These are phyloP conservation scores for Hydractinia echinata DNA, from an alignment of 30 jellyfish, hydroid and myxozoan genomes.

Conservation along the genomic window DNA sequence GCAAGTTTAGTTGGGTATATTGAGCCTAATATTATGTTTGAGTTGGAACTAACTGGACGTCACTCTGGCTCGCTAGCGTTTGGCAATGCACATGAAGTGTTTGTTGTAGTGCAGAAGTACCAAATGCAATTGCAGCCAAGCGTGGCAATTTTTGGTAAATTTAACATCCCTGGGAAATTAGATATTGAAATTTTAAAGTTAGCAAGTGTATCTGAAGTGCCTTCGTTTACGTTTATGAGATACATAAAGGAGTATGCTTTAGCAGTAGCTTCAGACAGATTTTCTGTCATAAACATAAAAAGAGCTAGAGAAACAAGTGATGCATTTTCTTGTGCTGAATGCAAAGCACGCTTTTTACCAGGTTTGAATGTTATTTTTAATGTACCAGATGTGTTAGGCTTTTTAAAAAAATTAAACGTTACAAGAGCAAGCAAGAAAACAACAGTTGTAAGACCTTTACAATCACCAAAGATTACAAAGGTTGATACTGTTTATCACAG, in stretches of 20 bases:
- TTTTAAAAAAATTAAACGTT: constrained; percentile 13
- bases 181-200: not conserved
- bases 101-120: constrained; percentile 24
- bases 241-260: constrained; percentile 18
- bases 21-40: constrained; percentile 39
- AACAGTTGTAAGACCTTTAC: not conserved
- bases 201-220: constrained; percentile 8
- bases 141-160: constrained; percentile 34
- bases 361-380: constrained; percentile 26
- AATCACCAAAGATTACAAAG: no score
- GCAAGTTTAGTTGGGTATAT: constrained; percentile 27
- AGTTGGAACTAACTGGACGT: constrained; percentile 18
- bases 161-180: not conserved
- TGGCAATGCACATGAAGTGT: constrained; percentile 7
- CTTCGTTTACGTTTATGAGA: constrained; percentile 18
- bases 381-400: constrained; percentile 10
- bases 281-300: constrained; percentile 21
- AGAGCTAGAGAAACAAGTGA: constrained; percentile 32
- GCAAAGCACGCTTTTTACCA: constrained; percentile 26
- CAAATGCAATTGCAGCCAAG: constrained; percentile 11
- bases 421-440: not conserved
- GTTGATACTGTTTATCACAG: no score
- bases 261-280: constrained; percentile 26
- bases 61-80: constrained; percentile 27
- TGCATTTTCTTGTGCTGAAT: constrained; percentile 17